phyloP scores from a whole-genome alignment of 2,888 invertebrate genomes.

The Ceraclea dissimilis region DNA sequence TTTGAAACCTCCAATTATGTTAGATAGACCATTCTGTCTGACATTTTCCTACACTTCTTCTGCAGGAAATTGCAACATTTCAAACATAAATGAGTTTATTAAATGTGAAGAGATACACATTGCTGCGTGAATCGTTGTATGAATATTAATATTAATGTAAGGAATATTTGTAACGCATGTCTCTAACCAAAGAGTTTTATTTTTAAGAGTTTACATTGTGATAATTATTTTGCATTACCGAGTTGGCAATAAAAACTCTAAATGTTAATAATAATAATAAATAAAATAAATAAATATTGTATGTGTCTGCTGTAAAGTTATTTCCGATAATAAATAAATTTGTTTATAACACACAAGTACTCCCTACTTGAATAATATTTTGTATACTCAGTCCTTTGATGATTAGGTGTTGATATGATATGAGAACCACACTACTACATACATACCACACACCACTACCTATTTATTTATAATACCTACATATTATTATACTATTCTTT shows the following conservation, averaged over 20 bases:
- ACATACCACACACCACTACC: background rate
- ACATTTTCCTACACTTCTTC: no score
- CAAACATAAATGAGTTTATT: no score
- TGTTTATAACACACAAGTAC: background rate
- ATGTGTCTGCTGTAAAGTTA: background rate
- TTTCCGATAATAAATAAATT: background rate
- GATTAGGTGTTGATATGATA: background rate
- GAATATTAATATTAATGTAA: no score
- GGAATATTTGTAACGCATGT: background rate
- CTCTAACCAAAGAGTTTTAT: constrained; percentile 12
- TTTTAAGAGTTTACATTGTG: constrained; percentile 26
- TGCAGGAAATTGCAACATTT: no score
- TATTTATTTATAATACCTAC: background rate
- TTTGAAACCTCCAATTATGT: no score
- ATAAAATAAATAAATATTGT: background rate
- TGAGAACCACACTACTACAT: background rate
- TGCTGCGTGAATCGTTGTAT: no score
- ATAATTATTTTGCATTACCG: constrained; percentile 25
- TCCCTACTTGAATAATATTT: background rate
- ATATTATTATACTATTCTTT: background rate
- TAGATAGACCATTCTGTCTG: no score
- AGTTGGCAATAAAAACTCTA: constrained; percentile 11
- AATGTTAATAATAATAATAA: background rate
- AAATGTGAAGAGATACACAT: no score
- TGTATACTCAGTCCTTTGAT: background rate